phyloP scores from a whole-genome alignment of 2,888 invertebrate genomes.

The Ichneumoninae sp. region DNA sequence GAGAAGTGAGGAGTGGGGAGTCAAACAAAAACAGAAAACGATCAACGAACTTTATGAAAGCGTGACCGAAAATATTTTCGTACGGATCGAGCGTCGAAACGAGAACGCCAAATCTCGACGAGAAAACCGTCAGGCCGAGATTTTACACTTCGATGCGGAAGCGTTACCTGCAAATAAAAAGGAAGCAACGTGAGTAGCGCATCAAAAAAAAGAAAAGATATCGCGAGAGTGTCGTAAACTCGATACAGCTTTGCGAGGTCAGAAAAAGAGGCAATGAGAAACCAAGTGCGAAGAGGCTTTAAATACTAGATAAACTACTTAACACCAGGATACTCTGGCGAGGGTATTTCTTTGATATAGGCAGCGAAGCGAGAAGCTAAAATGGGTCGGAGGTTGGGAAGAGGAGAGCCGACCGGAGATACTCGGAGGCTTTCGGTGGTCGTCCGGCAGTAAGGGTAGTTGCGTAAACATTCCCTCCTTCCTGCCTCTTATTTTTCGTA shows the following conservation, averaged over 20 bases:
- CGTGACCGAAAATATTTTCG: conserved; percentile 1
- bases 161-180: background rate
- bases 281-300: background rate
- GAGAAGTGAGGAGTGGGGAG: background rate
- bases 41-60: background rate
- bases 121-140: background rate
- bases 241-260: conserved; percentile 37
- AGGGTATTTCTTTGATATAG: conserved; percentile 47
- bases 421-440: conserved; percentile 7
- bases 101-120: background rate
- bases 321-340: conserved; percentile 54
- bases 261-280: background rate
- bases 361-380: conserved; percentile 54
- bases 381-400: background rate
- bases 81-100: background rate
- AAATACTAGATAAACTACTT: conserved; percentile 62
- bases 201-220: background rate
- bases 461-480: conserved; percentile 32
- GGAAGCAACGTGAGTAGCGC: background rate
- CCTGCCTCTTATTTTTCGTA: conserved; percentile 36
- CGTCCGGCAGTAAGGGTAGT: conserved; percentile 24
- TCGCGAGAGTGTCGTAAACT: conserved; percentile 55
- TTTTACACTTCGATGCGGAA: background rate
- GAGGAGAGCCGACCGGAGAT: background rate
- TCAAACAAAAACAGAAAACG: background rate